These are phyloP conservation scores for Cephus sareptanus DNA, from an alignment of 2,888 invertebrate genomes.

Conservation along the genomic window DNA sequence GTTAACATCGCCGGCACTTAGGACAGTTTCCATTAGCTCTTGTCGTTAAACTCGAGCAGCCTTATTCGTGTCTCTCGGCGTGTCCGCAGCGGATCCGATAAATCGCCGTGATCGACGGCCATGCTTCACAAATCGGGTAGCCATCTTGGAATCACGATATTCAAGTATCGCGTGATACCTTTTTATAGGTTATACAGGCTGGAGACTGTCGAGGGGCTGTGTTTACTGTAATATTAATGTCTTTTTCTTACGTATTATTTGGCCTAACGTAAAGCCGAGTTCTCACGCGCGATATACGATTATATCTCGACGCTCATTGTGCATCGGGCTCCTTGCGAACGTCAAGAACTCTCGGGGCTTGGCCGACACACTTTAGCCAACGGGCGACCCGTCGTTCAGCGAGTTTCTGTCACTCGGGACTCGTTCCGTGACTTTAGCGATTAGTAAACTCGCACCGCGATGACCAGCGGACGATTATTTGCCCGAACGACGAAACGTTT, in stretches of 20 bases:
- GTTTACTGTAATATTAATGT: too few species aligned
- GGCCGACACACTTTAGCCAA: background rate
- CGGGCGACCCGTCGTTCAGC: background rate
- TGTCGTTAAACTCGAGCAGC: too few species aligned
- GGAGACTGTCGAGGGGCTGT: too few species aligned
- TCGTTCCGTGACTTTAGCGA: too few species aligned
- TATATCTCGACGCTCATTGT: background rate
- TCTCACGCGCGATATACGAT: background rate
- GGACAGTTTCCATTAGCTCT: too few species aligned
- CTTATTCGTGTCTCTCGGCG: too few species aligned
- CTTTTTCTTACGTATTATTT: background rate
- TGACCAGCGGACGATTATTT: background rate
- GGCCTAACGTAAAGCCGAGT: background rate
- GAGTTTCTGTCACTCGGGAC: background rate
- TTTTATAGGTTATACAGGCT: background rate
- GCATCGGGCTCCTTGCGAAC: background rate
- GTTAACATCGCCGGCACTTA: too few species aligned
- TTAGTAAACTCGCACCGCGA: background rate
- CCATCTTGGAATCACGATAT: too few species aligned
- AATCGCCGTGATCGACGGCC: too few species aligned
- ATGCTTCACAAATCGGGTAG: too few species aligned
- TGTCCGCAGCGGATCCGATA: too few species aligned
- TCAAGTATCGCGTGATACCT: background rate
- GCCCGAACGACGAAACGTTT: too few species aligned
- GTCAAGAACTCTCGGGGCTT: background rate